Evolutionary conservation across 1,140 invertebrate species (phyloP).

Genomic region (Diorhabda elongata): DNA sequence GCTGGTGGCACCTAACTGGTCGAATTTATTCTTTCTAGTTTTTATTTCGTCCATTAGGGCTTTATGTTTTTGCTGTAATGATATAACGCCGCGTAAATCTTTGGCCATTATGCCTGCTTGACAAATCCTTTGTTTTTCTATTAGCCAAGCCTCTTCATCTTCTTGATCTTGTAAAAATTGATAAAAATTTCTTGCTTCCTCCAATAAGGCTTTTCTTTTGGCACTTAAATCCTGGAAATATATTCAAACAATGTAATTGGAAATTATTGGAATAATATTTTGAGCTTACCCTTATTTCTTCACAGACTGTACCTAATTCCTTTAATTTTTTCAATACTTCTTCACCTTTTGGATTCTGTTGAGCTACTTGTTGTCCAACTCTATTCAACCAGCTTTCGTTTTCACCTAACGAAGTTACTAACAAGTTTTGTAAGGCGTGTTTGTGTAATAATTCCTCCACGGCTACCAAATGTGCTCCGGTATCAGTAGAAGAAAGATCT

Average conservation of each 20-base stretch:
- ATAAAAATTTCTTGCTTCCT: slow-evolving; percentile 89
- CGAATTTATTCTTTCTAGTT: slow-evolving; percentile 72
- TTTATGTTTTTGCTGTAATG: slow-evolving; percentile 92
- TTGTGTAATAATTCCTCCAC: slow-evolving; percentile 93
- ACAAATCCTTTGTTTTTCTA: slow-evolving; percentile 89
- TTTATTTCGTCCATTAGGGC: slow-evolving; percentile 90
- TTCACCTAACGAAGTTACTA: slow-evolving; percentile 82
- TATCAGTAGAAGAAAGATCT: slow-evolving; percentile 81
- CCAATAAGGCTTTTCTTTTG: slow-evolving; percentile 73
- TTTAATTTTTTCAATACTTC: slow-evolving; percentile 38
- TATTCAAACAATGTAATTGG: background rate
- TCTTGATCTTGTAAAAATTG: slow-evolving; percentile 90
- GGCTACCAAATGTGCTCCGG: slow-evolving; percentile 85
- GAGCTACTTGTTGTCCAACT: slow-evolving; percentile 53
- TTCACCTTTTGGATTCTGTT: slow-evolving; percentile 40
- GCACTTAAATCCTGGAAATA: slow-evolving; percentile 52
- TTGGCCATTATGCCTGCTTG: slow-evolving; percentile 87
- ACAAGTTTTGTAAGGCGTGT: slow-evolving; percentile 86
- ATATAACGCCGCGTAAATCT: slow-evolving; percentile 84
- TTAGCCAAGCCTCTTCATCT: slow-evolving; percentile 85
- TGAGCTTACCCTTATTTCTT: background rate
- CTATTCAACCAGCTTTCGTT: slow-evolving; percentile 72
- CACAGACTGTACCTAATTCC: slow-evolving; percentile 37
- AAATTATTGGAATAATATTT: background rate
- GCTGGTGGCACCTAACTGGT: slow-evolving; percentile 67